Base-by-base conservation (phyloP, 30 jellyfish, hydroid and myxozoan genomes). In the Chironex yamaguchii region DNA sequence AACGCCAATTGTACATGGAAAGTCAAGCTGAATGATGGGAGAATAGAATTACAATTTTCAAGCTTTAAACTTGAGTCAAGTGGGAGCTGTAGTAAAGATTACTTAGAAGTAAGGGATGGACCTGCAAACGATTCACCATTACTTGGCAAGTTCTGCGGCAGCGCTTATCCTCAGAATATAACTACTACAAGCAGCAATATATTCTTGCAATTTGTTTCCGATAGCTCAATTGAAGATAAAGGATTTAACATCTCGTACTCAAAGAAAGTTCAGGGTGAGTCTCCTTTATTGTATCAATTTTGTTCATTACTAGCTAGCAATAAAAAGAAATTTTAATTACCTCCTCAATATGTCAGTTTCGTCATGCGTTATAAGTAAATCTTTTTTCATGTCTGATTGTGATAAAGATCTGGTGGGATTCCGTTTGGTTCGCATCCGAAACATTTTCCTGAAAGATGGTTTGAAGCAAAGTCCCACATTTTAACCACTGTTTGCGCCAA, bases 161-260 rank as follows among this genome's bases (percentile, higher is more conserved):
- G 42, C 21, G 69, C 67, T 3, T 25, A 20, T 0, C 92, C 92
- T 0, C 22, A 66, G 2, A 49, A 73, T 0, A 49, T 88, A 3
- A 69, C 62, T 3, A 17, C 90, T 29, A 6, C 58, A 17, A 71
- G 76, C 76, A 76, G 49, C 51, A 76, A 32, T 49, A 84, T 53
- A 0, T 69, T 84, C 1, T 68, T 88, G 0, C 88, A 71, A 66
- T 88, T 88, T 78, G 88, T 88, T 34, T 62, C 96, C 1, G 71
- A 88, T 36, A 82, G 79, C 3, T 82, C 84, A 1, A 32, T 36
- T 4, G 91, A 88, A 33, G 63, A 81, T 29, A 21, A 51, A 0
- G 96, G 96, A 54, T 88, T 88, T 71, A 21, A 34, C 65, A 63
- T 79, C 12, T 63, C 78, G 28, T 88, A 88, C 49, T 53, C 96